phyloP scores from a whole-genome alignment of 2,797 vertebrate genomes.

The Discoglossus pictus region DNA sequence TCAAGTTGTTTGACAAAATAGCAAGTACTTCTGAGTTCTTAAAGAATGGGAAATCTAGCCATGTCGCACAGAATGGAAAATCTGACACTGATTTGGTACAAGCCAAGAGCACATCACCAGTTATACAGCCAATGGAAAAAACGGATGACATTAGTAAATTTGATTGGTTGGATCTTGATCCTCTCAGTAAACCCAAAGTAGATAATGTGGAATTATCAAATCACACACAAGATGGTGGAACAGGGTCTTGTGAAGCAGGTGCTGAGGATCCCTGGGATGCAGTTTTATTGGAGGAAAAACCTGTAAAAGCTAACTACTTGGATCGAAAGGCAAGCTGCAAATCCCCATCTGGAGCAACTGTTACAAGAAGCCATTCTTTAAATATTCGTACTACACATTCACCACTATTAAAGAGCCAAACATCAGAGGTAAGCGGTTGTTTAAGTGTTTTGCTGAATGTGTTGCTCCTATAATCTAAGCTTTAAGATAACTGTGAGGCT shows the following conservation, averaged over 20 bases:
- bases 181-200: conserved; percentile 84
- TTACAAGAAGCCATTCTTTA: conserved; percentile 87
- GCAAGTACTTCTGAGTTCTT: conserved; percentile 94
- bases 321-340: conserved; percentile 77
- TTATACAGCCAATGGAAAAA: conserved; percentile 68
- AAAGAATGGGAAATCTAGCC: conserved; percentile 83
- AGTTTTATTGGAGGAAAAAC: conserved; percentile 84
- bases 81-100: conserved; percentile 71
- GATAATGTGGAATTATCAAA: conserved; percentile 70
- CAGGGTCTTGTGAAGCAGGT: conserved; percentile 55
- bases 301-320: conserved; percentile 60
- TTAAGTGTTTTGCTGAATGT: no score
- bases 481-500: no score
- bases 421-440: conserved; percentile 73
- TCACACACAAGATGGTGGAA: conserved; percentile 55
- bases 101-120: conserved; percentile 71
- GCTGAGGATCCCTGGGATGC: conserved; percentile 96
- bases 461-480: no score
- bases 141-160: conserved; percentile 78
- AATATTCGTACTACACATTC: conserved; percentile 74
- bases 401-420: conserved; percentile 65
- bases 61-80: no score
- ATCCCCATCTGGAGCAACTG: conserved; percentile 74
- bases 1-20: conserved; percentile 93
- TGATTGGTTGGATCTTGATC: conserved; percentile 96